These are phyloP conservation scores for Furnarius figulus DNA, from an alignment of 2,113 vertebrate species.

Conservation along the genomic window DNA sequence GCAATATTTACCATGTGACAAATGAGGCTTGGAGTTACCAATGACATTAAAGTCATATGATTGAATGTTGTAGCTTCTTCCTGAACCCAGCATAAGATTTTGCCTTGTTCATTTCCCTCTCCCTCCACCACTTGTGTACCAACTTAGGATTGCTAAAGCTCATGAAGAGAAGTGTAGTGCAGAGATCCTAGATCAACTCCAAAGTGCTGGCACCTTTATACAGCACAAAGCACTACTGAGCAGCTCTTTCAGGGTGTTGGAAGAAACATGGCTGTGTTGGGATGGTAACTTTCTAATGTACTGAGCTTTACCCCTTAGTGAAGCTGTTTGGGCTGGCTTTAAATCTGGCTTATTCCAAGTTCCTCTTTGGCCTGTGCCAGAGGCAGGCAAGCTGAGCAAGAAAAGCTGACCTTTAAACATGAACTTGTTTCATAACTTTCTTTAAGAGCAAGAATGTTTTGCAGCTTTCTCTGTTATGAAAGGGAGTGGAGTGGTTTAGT, in stretches of 20 bases:
- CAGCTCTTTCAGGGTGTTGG: neutral
- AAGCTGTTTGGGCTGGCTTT: neutral
- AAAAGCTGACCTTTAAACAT: neutral
- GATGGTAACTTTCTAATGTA: neutral
- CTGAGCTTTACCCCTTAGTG: neutral
- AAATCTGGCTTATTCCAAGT: neutral
- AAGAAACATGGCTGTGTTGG: neutral
- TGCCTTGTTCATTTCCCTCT: neutral
- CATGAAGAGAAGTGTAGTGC: neutral
- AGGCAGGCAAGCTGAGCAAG: neutral
- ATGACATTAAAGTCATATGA: neutral
- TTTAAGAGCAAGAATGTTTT: neutral
- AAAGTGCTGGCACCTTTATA: neutral
- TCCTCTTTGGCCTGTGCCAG: neutral
- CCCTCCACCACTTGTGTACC: neutral
- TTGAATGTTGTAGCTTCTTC: neutral
- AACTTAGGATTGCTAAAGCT: neutral
- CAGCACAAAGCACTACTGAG: neutral
- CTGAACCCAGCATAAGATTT: neutral
- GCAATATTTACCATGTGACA: neutral
- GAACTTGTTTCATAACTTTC: neutral
- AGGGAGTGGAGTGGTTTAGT: neutral
- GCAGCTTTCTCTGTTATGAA: neutral
- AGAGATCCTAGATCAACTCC: neutral
- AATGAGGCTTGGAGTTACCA: neutral